phyloP scores from a whole-genome alignment of 2,888 invertebrate genomes.

The Homarus gammarus region DNA sequence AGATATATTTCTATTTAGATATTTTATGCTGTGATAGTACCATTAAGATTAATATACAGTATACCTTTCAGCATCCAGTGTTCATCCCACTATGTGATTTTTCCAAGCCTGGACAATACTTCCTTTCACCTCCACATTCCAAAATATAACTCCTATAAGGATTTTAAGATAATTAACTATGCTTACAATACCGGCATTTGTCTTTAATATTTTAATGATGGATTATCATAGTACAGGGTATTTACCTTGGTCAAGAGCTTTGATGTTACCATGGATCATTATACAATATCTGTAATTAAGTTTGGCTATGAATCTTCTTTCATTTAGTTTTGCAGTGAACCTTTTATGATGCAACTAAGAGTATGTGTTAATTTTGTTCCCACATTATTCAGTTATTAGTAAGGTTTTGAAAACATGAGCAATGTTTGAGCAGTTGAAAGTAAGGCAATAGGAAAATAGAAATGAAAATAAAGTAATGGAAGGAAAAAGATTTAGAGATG shows the following conservation, averaged over 20 bases:
- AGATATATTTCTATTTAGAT: not conserved
- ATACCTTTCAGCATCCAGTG: not conserved
- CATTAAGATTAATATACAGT: not conserved
- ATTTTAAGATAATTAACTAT: not conserved
- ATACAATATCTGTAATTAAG: too few relatives aligned
- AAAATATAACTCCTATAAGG: not conserved
- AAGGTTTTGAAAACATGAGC: too few relatives aligned
- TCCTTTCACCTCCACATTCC: not conserved
- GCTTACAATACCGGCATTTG: not conserved
- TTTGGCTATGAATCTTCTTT: too few relatives aligned
- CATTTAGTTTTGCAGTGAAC: too few relatives aligned
- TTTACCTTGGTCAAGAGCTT: not conserved
- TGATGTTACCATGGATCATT: constrained; percentile 3
- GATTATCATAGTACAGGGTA: not conserved
- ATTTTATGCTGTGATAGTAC: not conserved
- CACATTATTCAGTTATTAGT: too few relatives aligned
- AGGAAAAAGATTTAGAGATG: too few relatives aligned
- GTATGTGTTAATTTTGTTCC: too few relatives aligned
- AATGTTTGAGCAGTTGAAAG: too few relatives aligned
- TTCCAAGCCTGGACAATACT: not conserved
- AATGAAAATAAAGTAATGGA: too few relatives aligned
- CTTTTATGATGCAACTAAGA: too few relatives aligned
- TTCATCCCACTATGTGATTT: not conserved
- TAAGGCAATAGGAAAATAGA: too few relatives aligned
- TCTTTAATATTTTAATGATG: not conserved